Base-by-base conservation (phyloP, 2,797 vertebrate species). In the Malacoraja senta region DNA sequence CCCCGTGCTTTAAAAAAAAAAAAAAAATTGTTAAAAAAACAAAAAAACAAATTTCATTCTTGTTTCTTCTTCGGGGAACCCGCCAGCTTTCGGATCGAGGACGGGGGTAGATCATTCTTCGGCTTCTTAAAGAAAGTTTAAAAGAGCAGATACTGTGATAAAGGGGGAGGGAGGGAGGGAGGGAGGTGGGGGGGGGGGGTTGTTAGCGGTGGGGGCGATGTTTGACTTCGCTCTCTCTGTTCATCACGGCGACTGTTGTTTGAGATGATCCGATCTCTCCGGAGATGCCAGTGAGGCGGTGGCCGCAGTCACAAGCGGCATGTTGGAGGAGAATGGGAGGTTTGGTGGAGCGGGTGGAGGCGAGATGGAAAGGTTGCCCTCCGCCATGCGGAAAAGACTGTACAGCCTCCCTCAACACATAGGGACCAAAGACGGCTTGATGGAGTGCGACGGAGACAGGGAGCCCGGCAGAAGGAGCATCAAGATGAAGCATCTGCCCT, bases 321-420 rank as follows among this genome's bases (percentile, higher is more conserved):
- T 93, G 93, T 91, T 93, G 95, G 95, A 95, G 95, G 95, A 95
- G 95, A 95, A 94, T 93, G 95, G 95, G 95, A 95, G 94, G n/a
- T 94, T 95, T 93, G 95, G 95, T 95, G 95, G 94, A 94, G 94
- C 93, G 93, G 93, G 93, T 3, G 35, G 90, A 29, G 71, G 35
- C 95, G 96, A 97, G 97, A 99, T 99, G 98, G 98, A 98, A 96
- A 97, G 97, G 96, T 96, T 99, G 95, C 98, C 98, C 95, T 97
- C 98, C 94, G 98, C 98, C 96, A 99, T 99, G 98, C 98, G 99
- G 97, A 98, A 99, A 97, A 97, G 99, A 96, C 98, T 99, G 94
- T 99, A 99, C 97, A 99, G 99, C 97, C 98, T 99, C 95, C 99
- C 99, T 96, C 98, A 98, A 96, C 98, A 99, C 96, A 97, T 98